These are phyloP conservation scores for Elephas maximus DNA, from an alignment of 2,113 vertebrate genomes.

Conservation along the genomic window DNA sequence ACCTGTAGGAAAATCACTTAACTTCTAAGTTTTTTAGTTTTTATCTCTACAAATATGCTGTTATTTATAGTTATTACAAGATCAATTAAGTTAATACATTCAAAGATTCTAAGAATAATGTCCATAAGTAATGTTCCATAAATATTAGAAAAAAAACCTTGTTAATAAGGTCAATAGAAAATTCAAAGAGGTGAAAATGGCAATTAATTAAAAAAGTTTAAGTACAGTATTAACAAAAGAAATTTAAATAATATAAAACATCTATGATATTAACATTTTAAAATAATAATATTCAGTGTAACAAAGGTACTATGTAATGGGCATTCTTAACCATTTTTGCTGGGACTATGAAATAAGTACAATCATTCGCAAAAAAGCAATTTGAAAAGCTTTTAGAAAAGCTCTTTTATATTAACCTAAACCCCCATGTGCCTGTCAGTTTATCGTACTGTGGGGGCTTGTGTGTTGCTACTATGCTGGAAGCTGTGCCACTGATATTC, in stretches of 20 bases:
- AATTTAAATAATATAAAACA: constrained; percentile 1
- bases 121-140: neutral
- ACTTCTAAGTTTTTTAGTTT: neutral
- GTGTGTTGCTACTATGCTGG: too few relatives aligned
- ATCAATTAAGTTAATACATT: neutral
- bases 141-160: neutral
- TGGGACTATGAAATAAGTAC: neutral
- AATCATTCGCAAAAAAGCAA: constrained; percentile 7
- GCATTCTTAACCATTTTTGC: neutral
- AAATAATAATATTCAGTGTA: neutral
- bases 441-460: too few relatives aligned
- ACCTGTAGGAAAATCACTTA: neutral
- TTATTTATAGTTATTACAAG: neutral
- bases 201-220: neutral
- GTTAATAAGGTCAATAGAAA: neutral
- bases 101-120: neutral
- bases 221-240: neutral
- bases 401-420: neutral
- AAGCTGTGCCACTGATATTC: too few relatives aligned
- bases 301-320: neutral
- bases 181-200: neutral
- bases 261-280: neutral
- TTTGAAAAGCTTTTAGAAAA: neutral
- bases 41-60: neutral
- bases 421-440: too few relatives aligned